Conservation (phyloP, 2,888 invertebrate species). For the Parascotia fuliginaria region DNA sequence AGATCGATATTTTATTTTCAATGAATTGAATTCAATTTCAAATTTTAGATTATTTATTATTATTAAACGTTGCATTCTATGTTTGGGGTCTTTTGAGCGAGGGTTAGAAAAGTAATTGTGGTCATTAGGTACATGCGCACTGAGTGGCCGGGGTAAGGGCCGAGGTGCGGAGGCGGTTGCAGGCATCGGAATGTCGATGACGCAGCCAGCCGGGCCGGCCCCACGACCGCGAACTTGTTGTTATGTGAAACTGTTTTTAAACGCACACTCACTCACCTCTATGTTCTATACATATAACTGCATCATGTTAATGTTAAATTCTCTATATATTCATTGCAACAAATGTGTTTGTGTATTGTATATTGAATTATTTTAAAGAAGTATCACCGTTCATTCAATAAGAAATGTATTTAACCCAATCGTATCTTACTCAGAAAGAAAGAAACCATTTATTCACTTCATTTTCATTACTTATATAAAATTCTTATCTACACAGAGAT, state of each 20-base stretch:
- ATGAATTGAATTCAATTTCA: background rate
- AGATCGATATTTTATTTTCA: background rate
- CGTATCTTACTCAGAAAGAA: too few species aligned
- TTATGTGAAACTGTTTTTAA: conserved; percentile 79
- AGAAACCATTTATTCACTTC: too few species aligned
- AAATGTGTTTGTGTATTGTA: too few species aligned
- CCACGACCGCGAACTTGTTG: conserved; percentile 76
- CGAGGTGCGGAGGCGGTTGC: conserved; percentile 57
- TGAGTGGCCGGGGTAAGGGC: conserved; percentile 57
- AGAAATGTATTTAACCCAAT: too few species aligned
- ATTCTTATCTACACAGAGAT: too few species aligned
- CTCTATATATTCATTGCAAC: too few species aligned
- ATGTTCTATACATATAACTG: conserved; percentile 40
- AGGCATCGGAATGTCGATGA: conserved; percentile 82
- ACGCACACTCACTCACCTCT: conserved; percentile 56
- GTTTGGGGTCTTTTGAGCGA: conserved; percentile 12
- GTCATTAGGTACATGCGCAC: conserved; percentile 78
- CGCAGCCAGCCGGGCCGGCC: conserved; percentile 72
- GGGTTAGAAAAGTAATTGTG: conserved; percentile 68
- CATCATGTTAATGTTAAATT: conserved; percentile 15
- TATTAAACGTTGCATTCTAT: too few species aligned
- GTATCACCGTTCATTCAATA: too few species aligned
- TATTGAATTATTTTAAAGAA: too few species aligned
- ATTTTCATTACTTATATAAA: too few species aligned
- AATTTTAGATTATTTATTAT: too few species aligned